Evolutionary conservation across 2,888 invertebrate genomes (phyloP), one percentile per base, ranked within the genome.

Genomic region (Lissonota sp.): DNA sequence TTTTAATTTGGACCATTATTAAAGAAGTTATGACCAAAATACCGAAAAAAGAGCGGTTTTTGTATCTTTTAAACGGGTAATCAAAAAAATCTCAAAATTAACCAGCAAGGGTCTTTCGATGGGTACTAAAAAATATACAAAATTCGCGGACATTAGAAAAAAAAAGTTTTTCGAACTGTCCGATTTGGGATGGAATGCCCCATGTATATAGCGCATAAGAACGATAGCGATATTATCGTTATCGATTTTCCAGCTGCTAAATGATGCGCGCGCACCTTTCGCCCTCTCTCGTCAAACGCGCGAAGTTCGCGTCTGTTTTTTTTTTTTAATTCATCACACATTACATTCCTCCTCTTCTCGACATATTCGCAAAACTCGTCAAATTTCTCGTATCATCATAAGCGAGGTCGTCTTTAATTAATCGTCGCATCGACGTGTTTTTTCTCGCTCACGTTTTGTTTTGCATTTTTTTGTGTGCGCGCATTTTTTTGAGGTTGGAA

Each of bases 241-340:
- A 75, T 75, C 74, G 74, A 75, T 58, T 60, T 51, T 6, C 10
- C 67, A 75, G 74, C 66, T 74, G 74, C 14, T 26, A 10, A 44
- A 4, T 12, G 14, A 51, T 73, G 73, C 63, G 73, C 73, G 63
- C 73, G 73, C 73, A 64, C 2, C n/a, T 46, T 26, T 37, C 42
- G 39, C 55, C 46, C 46, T 26, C 10, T 1, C 37, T 16, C 42
- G 10, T n/a, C 8, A 10, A 16, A 12, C 42, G 58, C 66, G 57
- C 51, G 57, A 42, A 44, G 49, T 66, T n/a, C 60, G 16, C 26
- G 14, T 26, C 26, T n/a, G 42, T 16, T 42, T 75, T 26, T 49
- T 49, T 37, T 40, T 39, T 14, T 55, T 55, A 2, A 26, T 37
- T 49, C 37, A 4, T 10, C 14, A 12, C 7, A 12, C 14, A 53